Percentiles rank a stretch among this genome's conserved stretches.
These are phyloP conservation scores for Caenorhabditis angaria DNA, from an alignment of 2,888 invertebrate genomes.

Conservation along the genomic window DNA sequence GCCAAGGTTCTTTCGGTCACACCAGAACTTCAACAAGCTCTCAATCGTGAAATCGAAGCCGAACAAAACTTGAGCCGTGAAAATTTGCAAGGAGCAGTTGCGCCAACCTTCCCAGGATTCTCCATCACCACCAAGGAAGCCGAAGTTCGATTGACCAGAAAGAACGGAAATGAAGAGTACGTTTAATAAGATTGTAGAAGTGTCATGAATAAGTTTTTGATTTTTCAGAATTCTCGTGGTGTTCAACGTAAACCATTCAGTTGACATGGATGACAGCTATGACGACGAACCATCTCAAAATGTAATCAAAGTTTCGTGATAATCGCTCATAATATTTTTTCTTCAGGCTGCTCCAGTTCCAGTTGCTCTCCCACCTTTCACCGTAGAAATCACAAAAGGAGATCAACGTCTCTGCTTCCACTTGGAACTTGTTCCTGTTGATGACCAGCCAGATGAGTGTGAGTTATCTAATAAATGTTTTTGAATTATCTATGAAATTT, in stretches of 20 bases:
- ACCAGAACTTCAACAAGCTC: conserved; percentile 82
- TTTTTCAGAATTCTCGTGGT: conserved; percentile 80
- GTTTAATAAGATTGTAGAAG: conserved; percentile 32
- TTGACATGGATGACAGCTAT: conserved; percentile 80
- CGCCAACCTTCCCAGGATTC: conserved; percentile 85
- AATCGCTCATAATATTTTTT: neutral
- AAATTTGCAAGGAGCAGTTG: conserved; percentile 60
- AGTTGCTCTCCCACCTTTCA: conserved; percentile 87
- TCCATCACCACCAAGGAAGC: conserved; percentile 83
- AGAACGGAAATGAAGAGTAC: conserved; percentile 78
- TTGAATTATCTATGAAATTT: no score
- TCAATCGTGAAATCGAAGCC: conserved; percentile 90
- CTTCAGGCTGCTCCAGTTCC: conserved; percentile 59
- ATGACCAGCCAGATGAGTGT: conserved; percentile 72
- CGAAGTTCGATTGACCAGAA: conserved; percentile 82
- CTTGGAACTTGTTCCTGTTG: conserved; percentile 63
- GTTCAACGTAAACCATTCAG: conserved; percentile 93
- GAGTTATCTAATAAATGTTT: no score
- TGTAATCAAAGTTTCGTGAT: conserved; percentile 1
- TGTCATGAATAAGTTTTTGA: neutral
- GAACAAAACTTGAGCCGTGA: conserved; percentile 77
- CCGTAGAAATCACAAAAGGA: conserved; percentile 84
- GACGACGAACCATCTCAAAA: conserved; percentile 51
- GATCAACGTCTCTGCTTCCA: conserved; percentile 75
- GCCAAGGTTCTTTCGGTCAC: conserved; percentile 50